Conservation (phyloP, 2,888 invertebrate genomes). For the Caenorhabditis doughertyi region DNA sequence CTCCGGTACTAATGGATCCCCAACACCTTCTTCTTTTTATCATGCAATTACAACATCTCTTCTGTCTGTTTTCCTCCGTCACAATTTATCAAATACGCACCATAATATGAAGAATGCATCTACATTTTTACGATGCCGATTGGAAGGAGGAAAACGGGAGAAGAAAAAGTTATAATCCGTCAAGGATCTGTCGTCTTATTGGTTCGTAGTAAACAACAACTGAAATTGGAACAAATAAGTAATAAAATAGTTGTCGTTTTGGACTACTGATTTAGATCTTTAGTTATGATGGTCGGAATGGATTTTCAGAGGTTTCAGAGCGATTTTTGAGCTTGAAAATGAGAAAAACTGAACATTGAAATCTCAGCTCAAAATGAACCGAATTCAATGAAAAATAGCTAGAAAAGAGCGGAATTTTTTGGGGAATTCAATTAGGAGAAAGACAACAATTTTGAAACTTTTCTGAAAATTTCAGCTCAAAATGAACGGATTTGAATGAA, state of each 20-base stretch:
- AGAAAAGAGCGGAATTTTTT: neutral
- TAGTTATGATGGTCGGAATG: neutral
- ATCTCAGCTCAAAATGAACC: neutral
- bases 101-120: conserved; percentile 13
- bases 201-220: conserved; percentile 14
- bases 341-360: too few relatives aligned
- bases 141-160: neutral
- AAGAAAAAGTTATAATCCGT: conserved; percentile 5
- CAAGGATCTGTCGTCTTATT: too few relatives aligned
- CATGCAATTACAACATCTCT: neutral
- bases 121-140: conserved; percentile 51
- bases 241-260: conserved; percentile 24
- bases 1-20: conserved; percentile 39
- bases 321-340: neutral
- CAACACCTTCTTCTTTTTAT: conserved; percentile 40
- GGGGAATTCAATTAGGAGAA: too few relatives aligned
- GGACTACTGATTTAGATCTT: neutral
- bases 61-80: conserved; percentile 14
- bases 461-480: neutral
- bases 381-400: neutral
- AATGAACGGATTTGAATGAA: neutral
- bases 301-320: neutral
- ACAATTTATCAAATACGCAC: conserved; percentile 57
- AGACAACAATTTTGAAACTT: too few relatives aligned
- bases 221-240: conserved; percentile 38